These are phyloP conservation scores for Paedocypris micromegethes DNA, from an alignment of 2,797 vertebrate species.

Conservation along the genomic window DNA sequence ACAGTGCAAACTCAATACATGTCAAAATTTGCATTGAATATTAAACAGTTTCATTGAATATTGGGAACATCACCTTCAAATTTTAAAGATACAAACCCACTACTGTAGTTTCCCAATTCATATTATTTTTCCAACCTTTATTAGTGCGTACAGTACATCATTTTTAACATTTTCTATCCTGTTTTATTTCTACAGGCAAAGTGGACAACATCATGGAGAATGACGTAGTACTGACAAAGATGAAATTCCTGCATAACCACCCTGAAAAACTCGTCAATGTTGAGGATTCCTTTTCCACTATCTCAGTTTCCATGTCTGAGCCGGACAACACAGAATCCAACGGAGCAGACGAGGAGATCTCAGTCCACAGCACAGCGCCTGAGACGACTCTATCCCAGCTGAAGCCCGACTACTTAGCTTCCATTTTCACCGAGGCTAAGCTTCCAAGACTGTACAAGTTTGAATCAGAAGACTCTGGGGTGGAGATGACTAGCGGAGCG, in stretches of 20 bases:
- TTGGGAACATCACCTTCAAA: too few species aligned
- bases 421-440: constrained; percentile 64
- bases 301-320: constrained; percentile 53
- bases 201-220: constrained; percentile 64
- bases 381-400: constrained; percentile 36
- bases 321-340: constrained; percentile 43
- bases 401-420: constrained; percentile 58
- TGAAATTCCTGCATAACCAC: constrained; percentile 74
- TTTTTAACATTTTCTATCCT: too few species aligned
- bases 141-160: too few species aligned
- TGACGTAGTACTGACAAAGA: constrained; percentile 80
- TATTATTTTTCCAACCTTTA: too few species aligned
- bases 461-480: constrained; percentile 83
- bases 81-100: too few species aligned
- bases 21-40: too few species aligned
- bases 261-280: constrained; percentile 48
- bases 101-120: too few species aligned
- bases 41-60: too few species aligned
- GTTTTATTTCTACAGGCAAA: constrained; percentile 63
- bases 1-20: too few species aligned
- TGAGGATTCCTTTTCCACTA: constrained; percentile 55
- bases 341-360: constrained; percentile 45
- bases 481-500: constrained; percentile 78
- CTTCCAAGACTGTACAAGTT: constrained; percentile 75
- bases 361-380: constrained; percentile 33